phyloP scores from a whole-genome alignment of 2,888 invertebrate species.

The Pterostichus madidus region DNA sequence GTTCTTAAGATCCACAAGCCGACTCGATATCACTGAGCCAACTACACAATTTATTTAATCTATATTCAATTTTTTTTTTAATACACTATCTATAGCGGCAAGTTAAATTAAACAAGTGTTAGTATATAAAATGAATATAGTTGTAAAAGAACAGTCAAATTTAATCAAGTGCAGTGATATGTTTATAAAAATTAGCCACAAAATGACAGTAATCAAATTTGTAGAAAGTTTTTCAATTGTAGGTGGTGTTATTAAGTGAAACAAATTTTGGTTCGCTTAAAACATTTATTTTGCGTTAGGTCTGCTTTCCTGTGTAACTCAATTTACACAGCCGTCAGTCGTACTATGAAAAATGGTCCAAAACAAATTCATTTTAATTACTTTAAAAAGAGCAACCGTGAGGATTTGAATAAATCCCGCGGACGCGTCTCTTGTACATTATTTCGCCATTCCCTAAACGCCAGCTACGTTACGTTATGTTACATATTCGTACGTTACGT shows the following conservation, averaged over 20 bases:
- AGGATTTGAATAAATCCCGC: slow-evolving; percentile 58
- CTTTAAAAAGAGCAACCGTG: slow-evolving; percentile 55
- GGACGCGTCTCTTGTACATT: slow-evolving; percentile 32
- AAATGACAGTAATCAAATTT: slow-evolving; percentile 26
- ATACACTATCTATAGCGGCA: too few species aligned
- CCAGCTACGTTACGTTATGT: slow-evolving; percentile 11
- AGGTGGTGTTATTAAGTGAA: slow-evolving; percentile 31
- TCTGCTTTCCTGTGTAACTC: slow-evolving; percentile 28
- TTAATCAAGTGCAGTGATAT: neutral
- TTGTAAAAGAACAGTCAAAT: neutral
- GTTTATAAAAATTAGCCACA: slow-evolving; percentile 2
- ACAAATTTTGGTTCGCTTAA: slow-evolving; percentile 40
- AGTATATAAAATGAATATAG: too few species aligned
- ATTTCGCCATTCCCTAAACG: slow-evolving; percentile 39
- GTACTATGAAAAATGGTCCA: slow-evolving; percentile 58
- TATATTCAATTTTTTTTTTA: too few species aligned
- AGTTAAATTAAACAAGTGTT: too few species aligned
- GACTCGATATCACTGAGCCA: too few species aligned
- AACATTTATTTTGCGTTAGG: slow-evolving; percentile 38
- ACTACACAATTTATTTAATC: too few species aligned
- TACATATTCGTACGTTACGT: neutral
- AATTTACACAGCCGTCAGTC: slow-evolving; percentile 49
- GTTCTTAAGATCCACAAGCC: too few species aligned
- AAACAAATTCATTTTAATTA: slow-evolving; percentile 66
- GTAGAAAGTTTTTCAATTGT: slow-evolving; percentile 37